phyloP scores from a whole-genome alignment of 2,888 invertebrate genomes.

The Oscheius sp. region DNA sequence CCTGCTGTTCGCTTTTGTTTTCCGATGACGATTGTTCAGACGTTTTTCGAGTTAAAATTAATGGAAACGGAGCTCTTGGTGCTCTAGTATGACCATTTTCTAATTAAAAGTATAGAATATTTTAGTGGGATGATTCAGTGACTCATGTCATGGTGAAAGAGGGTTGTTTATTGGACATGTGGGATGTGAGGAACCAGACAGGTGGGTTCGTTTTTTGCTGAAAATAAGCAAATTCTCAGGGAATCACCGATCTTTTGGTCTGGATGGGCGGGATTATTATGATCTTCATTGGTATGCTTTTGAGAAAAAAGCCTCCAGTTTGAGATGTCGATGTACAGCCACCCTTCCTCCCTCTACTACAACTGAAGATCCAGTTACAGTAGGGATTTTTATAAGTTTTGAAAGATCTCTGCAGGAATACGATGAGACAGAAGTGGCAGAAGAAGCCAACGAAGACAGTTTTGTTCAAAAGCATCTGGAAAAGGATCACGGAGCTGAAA shows the following conservation, averaged over 20 bases:
- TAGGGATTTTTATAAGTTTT: slow-evolving; percentile 68
- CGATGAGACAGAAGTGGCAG: too few species aligned
- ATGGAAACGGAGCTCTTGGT: slow-evolving; percentile 29
- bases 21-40: slow-evolving; percentile 15
- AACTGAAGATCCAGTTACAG: slow-evolving; percentile 7
- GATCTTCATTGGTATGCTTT: slow-evolving; percentile 17
- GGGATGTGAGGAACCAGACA: slow-evolving; percentile 28
- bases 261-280: slow-evolving; percentile 13
- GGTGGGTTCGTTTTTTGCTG: not conserved
- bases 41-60: slow-evolving; percentile 28
- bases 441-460: slow-evolving; percentile 2
- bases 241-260: slow-evolving; percentile 20
- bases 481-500: too few species aligned
- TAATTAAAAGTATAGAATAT: not conserved
- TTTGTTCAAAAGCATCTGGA: too few species aligned
- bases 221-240: slow-evolving; percentile 2
- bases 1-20: slow-evolving; percentile 26
- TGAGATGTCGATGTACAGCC: slow-evolving; percentile 15
- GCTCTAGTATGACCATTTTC: slow-evolving; percentile 15
- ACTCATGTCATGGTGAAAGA: slow-evolving; percentile 8
- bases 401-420: not conserved
- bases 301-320: slow-evolving; percentile 25
- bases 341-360: not conserved
- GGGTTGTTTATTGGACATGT: slow-evolving; percentile 27
- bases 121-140: slow-evolving; percentile 28